Evolutionary conservation across 2,888 invertebrate species (phyloP).

Genomic region (Sycophila texana): DNA sequence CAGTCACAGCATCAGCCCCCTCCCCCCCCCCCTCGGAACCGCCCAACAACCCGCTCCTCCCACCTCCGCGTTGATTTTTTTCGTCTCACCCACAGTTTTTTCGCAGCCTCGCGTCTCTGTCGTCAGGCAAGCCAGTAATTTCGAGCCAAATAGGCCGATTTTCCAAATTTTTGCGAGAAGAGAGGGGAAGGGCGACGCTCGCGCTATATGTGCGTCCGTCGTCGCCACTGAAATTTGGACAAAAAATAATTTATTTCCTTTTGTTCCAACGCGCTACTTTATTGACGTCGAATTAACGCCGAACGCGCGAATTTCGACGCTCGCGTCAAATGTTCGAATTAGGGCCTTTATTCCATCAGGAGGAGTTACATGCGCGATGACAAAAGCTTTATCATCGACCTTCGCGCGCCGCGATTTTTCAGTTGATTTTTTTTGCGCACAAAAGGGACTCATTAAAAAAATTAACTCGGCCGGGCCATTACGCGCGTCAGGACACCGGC

Average conservation of each 20-base stretch:
- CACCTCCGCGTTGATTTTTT: constrained; percentile 39
- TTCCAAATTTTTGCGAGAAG: constrained; percentile 33
- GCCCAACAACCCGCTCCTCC: constrained; percentile 41
- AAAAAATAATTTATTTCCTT: constrained; percentile 54
- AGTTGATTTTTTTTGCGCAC: constrained; percentile 28
- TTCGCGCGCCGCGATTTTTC: constrained; percentile 36
- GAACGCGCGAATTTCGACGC: constrained; percentile 32
- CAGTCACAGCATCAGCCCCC: neutral
- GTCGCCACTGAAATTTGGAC: constrained; percentile 47
- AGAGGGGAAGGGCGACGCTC: neutral
- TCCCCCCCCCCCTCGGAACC: constrained; percentile 35
- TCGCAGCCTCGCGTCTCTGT: constrained; percentile 10
- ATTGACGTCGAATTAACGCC: constrained; percentile 52
- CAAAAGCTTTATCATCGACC: constrained; percentile 52
- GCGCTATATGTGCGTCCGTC: neutral
- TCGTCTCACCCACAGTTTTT: constrained; percentile 17
- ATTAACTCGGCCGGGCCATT: constrained; percentile 46
- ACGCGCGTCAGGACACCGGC: neutral
- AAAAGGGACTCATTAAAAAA: constrained; percentile 47
- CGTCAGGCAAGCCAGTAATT: constrained; percentile 31
- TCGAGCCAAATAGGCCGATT: constrained; percentile 44
- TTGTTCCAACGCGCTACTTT: constrained; percentile 36
- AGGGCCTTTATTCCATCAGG: constrained; percentile 48
- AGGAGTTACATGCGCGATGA: constrained; percentile 45
- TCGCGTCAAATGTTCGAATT: constrained; percentile 50